These are phyloP conservation scores for Cavia porcellus DNA, from an alignment of 2,113 vertebrate species.

Conservation along the genomic window DNA sequence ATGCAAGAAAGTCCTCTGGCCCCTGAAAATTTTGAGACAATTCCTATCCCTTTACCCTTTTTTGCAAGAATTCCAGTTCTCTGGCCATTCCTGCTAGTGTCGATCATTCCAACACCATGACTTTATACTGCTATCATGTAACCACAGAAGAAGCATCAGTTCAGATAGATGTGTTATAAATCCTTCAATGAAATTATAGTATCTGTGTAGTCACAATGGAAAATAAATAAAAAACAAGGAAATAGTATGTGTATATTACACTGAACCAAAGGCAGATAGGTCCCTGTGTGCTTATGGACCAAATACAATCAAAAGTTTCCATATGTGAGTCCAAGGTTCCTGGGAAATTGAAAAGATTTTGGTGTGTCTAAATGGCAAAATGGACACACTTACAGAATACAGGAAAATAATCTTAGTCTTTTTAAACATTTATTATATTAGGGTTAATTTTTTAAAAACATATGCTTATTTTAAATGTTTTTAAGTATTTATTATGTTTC, in stretches of 20 bases:
- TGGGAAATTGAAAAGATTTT: background rate
- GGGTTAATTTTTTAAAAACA: background rate
- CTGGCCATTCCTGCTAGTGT: background rate
- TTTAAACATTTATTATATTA: background rate
- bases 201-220: background rate
- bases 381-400: background rate
- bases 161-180: background rate
- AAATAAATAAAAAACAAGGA: background rate
- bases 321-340: background rate
- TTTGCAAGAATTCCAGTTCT: background rate
- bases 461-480: background rate
- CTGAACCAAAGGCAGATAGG: background rate
- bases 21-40: background rate
- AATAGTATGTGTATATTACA: background rate
- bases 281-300: background rate
- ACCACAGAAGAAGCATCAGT: background rate
- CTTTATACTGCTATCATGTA: background rate
- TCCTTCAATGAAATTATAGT: background rate
- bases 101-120: background rate
- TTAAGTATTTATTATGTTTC: constrained; percentile 21
- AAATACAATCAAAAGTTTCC: background rate
- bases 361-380: background rate
- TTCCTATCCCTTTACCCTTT: background rate
- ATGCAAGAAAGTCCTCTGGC: background rate
- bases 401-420: background rate